Base-by-base conservation (phyloP, 2,797 vertebrate genomes). In the Lophotriccus pileatus region DNA sequence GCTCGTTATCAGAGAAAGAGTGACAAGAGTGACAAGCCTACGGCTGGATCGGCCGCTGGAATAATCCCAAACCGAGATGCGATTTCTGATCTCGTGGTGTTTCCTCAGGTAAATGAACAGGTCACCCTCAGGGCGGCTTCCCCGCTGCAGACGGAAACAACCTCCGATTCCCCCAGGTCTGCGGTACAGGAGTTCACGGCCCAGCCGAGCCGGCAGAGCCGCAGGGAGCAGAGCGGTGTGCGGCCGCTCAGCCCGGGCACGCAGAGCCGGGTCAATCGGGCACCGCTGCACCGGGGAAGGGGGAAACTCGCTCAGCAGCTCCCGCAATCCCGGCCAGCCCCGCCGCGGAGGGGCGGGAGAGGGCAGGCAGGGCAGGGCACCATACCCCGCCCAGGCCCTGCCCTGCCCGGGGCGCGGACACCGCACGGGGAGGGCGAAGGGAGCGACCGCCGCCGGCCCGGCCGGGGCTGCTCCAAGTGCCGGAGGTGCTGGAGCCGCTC, bases 121-220 rank as follows among this genome's bases (percentile, higher is more conserved):
- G 23, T 22, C 66, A 3, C 18, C 23, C 37, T 18, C 47, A 2
- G 30, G 44, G 64, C 44, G 16, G 24, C 17, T 22, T 41, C 34
- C n/a, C 37, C 7, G 10, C 78, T 16, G 63, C 44, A 8, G 67
- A 10, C 23, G 9, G 22, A 7, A 14, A 28, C 6, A 4, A 6
- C 14, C 44, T 27, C 23, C 0, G 0, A 15, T 3, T 20, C 1
- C 41, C 66, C 0, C 39, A 9, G 43, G 2, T 22, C 8, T 3
- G 17, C 49, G 8, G 2, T 2, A 2, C 66, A 0, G 43, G 46
- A 4, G 21, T 28, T 49, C 28, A 16, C 4, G 4, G 14, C 47
- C 24, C 3, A 37, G 56, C 49, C 5, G n/a, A 7, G 7, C 3
- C 14, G n/a, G 67, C 25, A 14, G 14, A 41, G 52, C 25, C 7